Conservation (phyloP, 1,140 invertebrate genomes). For the Melanaphis sacchari region DNA sequence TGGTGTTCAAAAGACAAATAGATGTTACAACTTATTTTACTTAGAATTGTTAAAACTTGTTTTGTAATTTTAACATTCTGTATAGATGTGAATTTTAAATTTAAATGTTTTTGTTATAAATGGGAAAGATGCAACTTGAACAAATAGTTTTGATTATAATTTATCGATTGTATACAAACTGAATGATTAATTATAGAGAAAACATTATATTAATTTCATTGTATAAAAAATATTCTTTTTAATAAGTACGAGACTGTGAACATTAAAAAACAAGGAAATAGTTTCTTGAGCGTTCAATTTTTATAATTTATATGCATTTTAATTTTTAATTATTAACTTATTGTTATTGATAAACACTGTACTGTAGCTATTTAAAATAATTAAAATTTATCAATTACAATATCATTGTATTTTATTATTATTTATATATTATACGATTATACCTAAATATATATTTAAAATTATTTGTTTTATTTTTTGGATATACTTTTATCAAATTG, state of each 20-base stretch:
- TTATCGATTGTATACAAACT: neutral
- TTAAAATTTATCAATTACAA: neutral
- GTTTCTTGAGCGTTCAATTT: neutral
- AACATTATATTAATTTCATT: neutral
- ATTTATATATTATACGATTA: neutral
- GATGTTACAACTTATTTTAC: neutral
- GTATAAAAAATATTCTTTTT: slow-evolving; percentile 16
- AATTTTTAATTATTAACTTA: slow-evolving; percentile 6
- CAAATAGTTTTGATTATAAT: slow-evolving; percentile 10
- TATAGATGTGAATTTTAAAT: neutral
- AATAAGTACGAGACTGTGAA: slow-evolving; percentile 25
- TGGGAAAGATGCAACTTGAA: slow-evolving; percentile 27
- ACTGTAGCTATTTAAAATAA: slow-evolving; percentile 10
- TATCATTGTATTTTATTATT: neutral
- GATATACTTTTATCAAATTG: neutral
- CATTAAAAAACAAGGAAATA: neutral
- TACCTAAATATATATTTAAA: neutral
- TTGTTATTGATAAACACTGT: slow-evolving; percentile 13
- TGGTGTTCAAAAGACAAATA: slow-evolving; percentile 1
- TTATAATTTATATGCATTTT: neutral
- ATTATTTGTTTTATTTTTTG: neutral
- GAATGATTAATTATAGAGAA: neutral
- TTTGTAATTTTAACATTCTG: neutral
- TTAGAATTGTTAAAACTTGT: slow-evolving; percentile 24
- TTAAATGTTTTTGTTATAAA: slow-evolving; percentile 29